A percentile compares a stretch with the other conserved stretches of the same genome.
Evolutionary conservation across 1,140 invertebrate genomes (phyloP).

Genomic region (Lamellibrachia luymesi): DNA sequence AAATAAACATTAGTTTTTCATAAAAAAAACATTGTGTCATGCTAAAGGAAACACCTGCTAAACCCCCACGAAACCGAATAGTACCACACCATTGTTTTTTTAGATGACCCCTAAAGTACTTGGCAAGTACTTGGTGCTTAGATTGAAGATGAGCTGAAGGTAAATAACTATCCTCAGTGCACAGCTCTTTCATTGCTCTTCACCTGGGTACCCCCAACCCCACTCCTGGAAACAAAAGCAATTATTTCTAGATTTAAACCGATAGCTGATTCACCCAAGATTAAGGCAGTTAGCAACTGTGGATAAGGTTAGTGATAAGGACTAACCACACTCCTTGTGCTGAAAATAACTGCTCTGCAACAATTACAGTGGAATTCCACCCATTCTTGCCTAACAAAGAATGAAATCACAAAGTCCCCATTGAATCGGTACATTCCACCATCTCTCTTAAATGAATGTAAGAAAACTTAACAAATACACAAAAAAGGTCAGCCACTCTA

Average conservation of each 20-base stretch:
- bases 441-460: no score
- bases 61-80: not conserved
- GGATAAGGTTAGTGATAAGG: not conserved
- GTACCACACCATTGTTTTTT: no score
- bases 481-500: no score
- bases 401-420: not conserved
- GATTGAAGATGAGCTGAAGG: no score
- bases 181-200: not conserved
- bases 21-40: no score
- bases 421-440: no score
- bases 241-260: not conserved
- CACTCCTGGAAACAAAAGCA: not conserved
- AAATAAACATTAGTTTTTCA: no score
- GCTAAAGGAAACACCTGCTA: no score
- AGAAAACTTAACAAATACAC: no score
- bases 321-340: not conserved
- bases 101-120: no score
- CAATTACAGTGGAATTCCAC: not conserved
- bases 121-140: no score
- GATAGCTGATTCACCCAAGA: not conserved
- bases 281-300: not conserved
- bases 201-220: not conserved
- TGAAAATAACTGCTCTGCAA: not conserved
- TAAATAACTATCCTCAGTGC: not conserved
- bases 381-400: not conserved